Evolutionary conservation across 2,888 invertebrate genomes (phyloP).

Genomic region (Diachrysia chrysitis): DNA sequence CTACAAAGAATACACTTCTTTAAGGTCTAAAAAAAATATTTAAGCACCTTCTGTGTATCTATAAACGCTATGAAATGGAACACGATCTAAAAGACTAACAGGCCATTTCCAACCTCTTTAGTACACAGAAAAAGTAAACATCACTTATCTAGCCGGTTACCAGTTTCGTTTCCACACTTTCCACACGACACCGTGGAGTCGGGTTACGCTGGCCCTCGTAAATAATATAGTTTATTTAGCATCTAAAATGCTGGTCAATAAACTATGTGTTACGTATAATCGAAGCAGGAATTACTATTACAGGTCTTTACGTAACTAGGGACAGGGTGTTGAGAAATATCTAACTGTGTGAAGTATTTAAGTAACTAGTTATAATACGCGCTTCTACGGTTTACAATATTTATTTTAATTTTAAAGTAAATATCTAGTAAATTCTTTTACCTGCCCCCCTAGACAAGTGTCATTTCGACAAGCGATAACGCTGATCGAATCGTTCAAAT

Average conservation of each 20-base stretch:
- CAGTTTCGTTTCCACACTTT: conserved; percentile 46
- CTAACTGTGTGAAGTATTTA: conserved; percentile 45
- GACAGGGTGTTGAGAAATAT: conserved; percentile 61
- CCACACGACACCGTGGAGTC: conserved; percentile 38
- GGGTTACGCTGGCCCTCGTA: conserved; percentile 48
- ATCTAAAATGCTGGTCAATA: conserved; percentile 25
- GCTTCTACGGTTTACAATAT: no score
- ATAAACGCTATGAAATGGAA: no score
- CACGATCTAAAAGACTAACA: no score
- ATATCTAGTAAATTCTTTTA: no score
- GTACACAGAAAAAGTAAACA: conserved; percentile 10
- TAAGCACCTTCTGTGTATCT: no score
- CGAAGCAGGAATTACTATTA: conserved; percentile 63
- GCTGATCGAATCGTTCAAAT: no score
- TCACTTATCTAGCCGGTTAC: conserved; percentile 11
- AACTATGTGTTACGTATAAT: conserved; percentile 55
- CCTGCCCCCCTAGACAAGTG: no score
- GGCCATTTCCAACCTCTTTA: not conserved
- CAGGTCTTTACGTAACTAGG: conserved; percentile 62
- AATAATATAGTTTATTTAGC: conserved; percentile 28
- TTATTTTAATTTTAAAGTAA: no score
- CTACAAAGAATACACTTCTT: no score
- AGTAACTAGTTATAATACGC: conserved; percentile 8
- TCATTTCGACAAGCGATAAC: no score
- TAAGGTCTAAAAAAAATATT: no score